Evolutionary conservation across 2,888 invertebrate species (phyloP), one percentile per base, ranked within the genome.

Genomic region (Lasioglossum zephyrum): DNA sequence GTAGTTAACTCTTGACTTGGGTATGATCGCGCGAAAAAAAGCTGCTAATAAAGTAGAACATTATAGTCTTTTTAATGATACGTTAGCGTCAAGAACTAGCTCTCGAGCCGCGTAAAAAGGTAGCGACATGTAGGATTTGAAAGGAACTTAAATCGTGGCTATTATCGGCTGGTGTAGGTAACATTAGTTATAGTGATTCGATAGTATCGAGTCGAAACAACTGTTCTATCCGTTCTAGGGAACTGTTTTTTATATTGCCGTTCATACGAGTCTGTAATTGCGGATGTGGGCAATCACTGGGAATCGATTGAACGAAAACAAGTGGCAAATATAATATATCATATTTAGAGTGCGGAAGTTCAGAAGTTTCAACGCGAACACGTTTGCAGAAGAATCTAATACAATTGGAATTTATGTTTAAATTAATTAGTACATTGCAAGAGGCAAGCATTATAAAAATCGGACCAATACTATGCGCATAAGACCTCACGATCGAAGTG

Each of bases 21-120:
- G 36, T 66, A 70, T 66, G 11, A 47, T 47, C 77, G n/a, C 69
- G 72, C 8, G 11, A 36, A 73, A 73, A 44, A 73, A 79, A 49
- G 44, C 66, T 16, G 36, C 69, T 60, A 74, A 74, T 80, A 79
- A 66, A 53, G 60, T 73, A 60, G 63, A 77, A 79, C 77, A 74
- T 80, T 74, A 47, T 77, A 80, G 80, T 75, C 22, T 53, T 31
- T 73, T 53, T 77, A 80, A 84, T 84, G 44, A 74, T 44, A 77
- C 74, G 69, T 53, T 60, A 11, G 41, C 39, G n/a, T 41, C 22
- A 8, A 9, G 22, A 16, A 53, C 41, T 8, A 26, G 60, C 60
- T 60, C 16, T 26, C 39, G 36, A 49, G 6, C 9, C 41, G 44
- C 2, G 47, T 2, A 63, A 80, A 86, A 75, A 63, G 8, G 16